Conservation (phyloP, 1,140 invertebrate genomes). For the Caenorhabditis remanei region DNA sequence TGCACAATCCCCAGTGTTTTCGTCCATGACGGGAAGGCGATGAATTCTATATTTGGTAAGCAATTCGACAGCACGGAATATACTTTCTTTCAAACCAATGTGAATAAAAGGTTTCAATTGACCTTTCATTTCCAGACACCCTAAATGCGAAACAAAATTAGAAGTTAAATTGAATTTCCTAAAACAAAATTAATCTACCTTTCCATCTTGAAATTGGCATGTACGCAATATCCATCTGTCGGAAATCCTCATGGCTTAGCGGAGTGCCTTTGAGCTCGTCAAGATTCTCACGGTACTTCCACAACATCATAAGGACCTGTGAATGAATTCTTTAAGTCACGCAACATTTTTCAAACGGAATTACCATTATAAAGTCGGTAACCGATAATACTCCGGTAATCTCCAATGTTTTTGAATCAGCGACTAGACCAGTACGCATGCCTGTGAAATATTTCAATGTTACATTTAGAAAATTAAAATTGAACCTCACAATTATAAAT, state of each 20-base stretch:
- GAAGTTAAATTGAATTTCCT: no score
- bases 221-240: conserved; percentile 50
- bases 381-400: conserved; percentile 52
- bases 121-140: conserved; percentile 34
- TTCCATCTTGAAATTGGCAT: conserved; percentile 56
- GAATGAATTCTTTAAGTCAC: not conserved
- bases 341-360: not conserved
- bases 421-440: conserved; percentile 51
- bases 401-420: conserved; percentile 25
- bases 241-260: conserved; percentile 42
- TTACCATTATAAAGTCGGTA: conserved; percentile 58
- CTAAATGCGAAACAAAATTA: not conserved
- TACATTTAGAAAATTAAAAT: not conserved
- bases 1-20: conserved; percentile 44
- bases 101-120: conserved; percentile 43
- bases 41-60: conserved; percentile 52
- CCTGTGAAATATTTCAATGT: not conserved
- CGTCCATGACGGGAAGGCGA: conserved; percentile 57
- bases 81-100: conserved; percentile 38
- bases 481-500: conserved; percentile 37
- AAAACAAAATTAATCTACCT: not conserved
- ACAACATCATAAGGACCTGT: conserved; percentile 54
- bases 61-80: conserved; percentile 37
- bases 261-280: conserved; percentile 22
- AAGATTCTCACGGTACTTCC: conserved; percentile 51